Evolutionary conservation across 2,888 invertebrate genomes (phyloP).

Genomic region (Synergus japonicus): DNA sequence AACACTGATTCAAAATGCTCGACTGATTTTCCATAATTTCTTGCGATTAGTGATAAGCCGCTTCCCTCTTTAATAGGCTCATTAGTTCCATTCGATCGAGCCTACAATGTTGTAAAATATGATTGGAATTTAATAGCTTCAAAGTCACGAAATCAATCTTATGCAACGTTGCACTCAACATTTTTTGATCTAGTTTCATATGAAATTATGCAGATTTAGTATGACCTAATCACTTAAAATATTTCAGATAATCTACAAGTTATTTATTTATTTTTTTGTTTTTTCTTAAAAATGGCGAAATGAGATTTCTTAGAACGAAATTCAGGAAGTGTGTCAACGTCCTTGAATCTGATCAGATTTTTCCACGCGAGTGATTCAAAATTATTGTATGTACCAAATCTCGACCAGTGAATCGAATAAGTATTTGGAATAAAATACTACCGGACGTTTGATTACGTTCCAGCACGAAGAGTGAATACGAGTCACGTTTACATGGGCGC

Average conservation of each 20-base stretch:
- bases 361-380: constrained; percentile 24
- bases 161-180: background rate
- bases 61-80: constrained; percentile 34
- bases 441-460: constrained; percentile 41
- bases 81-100: constrained; percentile 36
- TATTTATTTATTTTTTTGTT: no score
- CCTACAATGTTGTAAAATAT: constrained; percentile 27
- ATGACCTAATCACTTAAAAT: no score
- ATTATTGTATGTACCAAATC: constrained; percentile 21
- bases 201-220: no score
- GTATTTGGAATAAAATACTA: constrained; percentile 21
- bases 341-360: constrained; percentile 32
- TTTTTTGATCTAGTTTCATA: constrained; percentile 8
- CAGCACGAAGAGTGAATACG: constrained; percentile 33
- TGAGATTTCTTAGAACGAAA: background rate
- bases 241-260: no score
- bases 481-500: constrained; percentile 46
- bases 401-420: constrained; percentile 22
- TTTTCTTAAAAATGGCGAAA: no score
- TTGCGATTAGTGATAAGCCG: constrained; percentile 10
- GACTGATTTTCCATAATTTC: constrained; percentile 36
- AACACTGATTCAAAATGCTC: constrained; percentile 13
- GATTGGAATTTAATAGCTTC: constrained; percentile 12
- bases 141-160: constrained; percentile 22
- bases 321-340: constrained; percentile 21